phyloP scores from a whole-genome alignment of 2,113 vertebrate genomes.

The Hyperoodon ampullatus region DNA sequence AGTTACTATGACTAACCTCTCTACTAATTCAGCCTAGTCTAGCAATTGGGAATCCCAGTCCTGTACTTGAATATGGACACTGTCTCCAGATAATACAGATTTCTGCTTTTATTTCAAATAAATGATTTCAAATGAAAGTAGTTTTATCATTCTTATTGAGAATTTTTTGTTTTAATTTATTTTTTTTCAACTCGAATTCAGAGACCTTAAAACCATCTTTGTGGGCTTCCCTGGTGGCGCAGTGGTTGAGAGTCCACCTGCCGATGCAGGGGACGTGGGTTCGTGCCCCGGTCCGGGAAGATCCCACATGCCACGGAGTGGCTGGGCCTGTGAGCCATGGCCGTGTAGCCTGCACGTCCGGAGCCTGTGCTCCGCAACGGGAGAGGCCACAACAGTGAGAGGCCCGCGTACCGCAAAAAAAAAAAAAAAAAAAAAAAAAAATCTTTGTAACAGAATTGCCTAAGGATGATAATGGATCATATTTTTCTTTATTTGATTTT shows the following conservation, averaged over 20 bases:
- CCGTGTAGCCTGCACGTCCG: no score
- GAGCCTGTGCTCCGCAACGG: no score
- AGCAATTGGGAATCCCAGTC: not conserved
- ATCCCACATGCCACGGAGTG: no score
- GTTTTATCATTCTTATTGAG: not conserved
- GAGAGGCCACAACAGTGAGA: no score
- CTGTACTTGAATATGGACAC: not conserved
- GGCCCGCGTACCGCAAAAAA: no score
- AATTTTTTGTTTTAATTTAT: not conserved
- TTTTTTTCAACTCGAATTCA: not conserved
- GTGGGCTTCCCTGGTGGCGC: no score
- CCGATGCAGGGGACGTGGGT: no score
- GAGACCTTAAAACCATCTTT: not conserved
- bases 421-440: no score
- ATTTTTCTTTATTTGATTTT: not conserved
- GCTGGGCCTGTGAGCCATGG: no score
- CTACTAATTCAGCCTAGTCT: not conserved
- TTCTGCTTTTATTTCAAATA: slow-evolving; percentile 14
- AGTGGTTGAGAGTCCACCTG: no score
- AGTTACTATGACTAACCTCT: not conserved
- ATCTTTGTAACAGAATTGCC: not conserved
- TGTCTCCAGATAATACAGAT: not conserved
- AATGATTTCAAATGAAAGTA: not conserved
- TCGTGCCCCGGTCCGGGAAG: no score
- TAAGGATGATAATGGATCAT: not conserved